A percentile compares a stretch with the other conserved stretches of the same genome.
phyloP scores from a whole-genome alignment of 37 sponge, comb jelly and placozoan species.

The Cladorhizidae sp. region DNA sequence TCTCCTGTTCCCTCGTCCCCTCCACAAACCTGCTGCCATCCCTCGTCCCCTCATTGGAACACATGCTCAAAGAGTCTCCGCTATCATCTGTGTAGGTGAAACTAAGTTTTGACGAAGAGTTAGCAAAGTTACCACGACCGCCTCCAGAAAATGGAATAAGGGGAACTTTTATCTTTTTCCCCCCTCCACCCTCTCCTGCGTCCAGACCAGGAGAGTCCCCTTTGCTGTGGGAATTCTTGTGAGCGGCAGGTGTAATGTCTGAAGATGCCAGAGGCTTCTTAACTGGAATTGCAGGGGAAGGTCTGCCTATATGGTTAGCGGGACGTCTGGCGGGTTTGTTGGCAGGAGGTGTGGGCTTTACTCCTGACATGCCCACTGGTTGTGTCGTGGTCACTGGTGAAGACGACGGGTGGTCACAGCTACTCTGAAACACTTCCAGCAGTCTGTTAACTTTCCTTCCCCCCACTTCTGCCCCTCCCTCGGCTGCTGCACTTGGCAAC shows the following conservation, averaged over 20 bases:
- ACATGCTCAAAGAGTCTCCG: too few species aligned
- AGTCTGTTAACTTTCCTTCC: background rate
- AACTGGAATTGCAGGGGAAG: background rate
- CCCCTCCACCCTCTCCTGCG: too few species aligned
- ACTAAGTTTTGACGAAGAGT: background rate
- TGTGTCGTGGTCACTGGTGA: background rate
- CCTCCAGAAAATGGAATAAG: background rate
- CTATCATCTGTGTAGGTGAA: too few species aligned
- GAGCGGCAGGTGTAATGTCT: background rate
- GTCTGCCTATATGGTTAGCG: background rate
- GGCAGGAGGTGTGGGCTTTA: background rate
- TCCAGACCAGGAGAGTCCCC: too few species aligned
- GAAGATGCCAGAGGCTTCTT: background rate
- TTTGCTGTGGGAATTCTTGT: background rate
- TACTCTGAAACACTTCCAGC: constrained; percentile 7
- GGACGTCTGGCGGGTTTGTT: background rate
- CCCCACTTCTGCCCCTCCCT: background rate
- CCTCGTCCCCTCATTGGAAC: too few species aligned
- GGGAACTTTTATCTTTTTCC: background rate
- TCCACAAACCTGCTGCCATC: background rate
- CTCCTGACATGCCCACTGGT: too few species aligned
- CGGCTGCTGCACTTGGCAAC: too few species aligned
- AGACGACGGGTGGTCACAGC: background rate
- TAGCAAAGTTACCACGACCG: background rate
- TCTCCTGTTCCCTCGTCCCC: background rate